Evolutionary conservation across 2,113 vertebrate species (phyloP), one percentile per base, ranked within the genome.

Genomic region (Miniopterus natalensis): DNA sequence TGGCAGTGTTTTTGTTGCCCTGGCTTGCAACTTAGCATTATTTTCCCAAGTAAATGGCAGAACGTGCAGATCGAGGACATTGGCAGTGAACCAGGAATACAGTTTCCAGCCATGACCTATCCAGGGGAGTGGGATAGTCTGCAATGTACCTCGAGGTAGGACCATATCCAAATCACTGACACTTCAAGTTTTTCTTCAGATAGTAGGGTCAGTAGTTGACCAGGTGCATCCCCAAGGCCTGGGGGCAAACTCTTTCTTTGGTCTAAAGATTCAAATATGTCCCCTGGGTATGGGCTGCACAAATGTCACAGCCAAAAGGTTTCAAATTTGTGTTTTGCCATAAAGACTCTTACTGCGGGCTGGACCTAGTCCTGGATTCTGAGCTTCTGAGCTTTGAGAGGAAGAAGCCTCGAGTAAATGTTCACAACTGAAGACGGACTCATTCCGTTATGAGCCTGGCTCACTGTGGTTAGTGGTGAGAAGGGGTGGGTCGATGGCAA

Each of bases 21-120:
- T 80, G 51, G n/a, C 74, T 87, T 80, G 53, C 74, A n/a, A 66
- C 8, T 27, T 78, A 36, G 71, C 25, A 2, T 73, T 27, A 68
- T 93, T 90, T 66, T 89, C 61, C 65, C 49, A 83, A 81, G 90
- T 51, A 57, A 77, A 65, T 70, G 73, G 77, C 65, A 65, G 74
- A 63, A 18, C 57, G 0, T 8, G 31, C 25, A 85, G 49, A 53
- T 49, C 25, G 84, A 95, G 95, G 89, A 20, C 66, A 10, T 12
- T 79, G 86, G 59, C 71, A 17, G 29, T 40, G 47, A 85, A 85
- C 53, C 88, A 77, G 84, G 65, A 63, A 36, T 47, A 59, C 36
- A 0, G 25, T 45, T 81, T 63, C 53, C 47, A 31, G 57, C 5
- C 14, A 2, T 0, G 14, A 15, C 12, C 57, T 47, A 4, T 23